phyloP scores from a whole-genome alignment of 2,797 vertebrate genomes.

The Hydrophis major region DNA sequence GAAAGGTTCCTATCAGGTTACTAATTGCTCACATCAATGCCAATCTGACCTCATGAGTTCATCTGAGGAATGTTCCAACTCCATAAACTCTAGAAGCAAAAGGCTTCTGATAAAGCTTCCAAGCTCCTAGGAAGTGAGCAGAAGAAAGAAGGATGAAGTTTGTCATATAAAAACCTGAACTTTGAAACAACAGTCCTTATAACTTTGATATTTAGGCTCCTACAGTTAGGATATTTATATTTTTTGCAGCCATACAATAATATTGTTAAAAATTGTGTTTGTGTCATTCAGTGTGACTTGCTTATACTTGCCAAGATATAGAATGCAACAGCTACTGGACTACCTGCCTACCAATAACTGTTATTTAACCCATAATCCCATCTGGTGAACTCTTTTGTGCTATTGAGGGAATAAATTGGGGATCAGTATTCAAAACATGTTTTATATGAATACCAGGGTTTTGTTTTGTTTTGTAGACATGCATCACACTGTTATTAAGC shows the following conservation, averaged over 20 bases:
- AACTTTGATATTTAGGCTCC: not conserved
- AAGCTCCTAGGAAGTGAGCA: not conserved
- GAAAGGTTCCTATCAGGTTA: not conserved
- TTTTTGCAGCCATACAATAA: not conserved
- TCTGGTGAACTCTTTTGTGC: not conserved
- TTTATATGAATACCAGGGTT: not conserved
- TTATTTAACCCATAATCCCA: not conserved
- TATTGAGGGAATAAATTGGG: not conserved
- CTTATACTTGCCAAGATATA: not conserved
- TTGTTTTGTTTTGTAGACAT: not conserved
- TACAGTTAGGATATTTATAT: not conserved
- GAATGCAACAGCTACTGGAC: not conserved
- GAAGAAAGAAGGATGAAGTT: not conserved
- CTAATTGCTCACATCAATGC: not conserved
- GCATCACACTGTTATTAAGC: not conserved
- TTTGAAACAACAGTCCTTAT: not conserved
- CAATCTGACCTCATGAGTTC: not conserved
- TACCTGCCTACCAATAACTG: not conserved
- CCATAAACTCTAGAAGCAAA: not conserved
- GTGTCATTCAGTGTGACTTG: not conserved
- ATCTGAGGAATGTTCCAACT: not conserved
- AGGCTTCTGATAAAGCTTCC: not conserved
- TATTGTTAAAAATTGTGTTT: not conserved
- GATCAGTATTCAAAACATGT: not conserved
- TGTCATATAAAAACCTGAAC: not conserved